phyloP scores from a whole-genome alignment of 2,888 invertebrate species.

The Polietes domitor region DNA sequence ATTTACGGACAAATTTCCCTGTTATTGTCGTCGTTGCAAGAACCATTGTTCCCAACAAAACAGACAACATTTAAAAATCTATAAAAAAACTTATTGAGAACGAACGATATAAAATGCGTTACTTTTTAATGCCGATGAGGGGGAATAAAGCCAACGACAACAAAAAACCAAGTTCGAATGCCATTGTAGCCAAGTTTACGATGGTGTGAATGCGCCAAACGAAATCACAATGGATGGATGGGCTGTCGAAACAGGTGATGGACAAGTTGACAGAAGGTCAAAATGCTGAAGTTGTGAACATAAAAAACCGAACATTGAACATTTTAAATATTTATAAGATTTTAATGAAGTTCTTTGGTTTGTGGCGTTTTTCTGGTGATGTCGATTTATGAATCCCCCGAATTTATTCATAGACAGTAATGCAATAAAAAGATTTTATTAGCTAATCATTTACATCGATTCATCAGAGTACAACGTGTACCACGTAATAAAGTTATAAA shows the following conservation, averaged over 20 bases:
- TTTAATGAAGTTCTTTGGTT: conserved; percentile 14
- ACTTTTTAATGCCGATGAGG: conserved; percentile 23
- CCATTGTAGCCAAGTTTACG: neutral
- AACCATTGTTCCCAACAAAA: conserved; percentile 1
- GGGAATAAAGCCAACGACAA: neutral
- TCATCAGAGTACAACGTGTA: no score
- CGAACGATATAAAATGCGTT: neutral
- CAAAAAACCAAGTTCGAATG: neutral
- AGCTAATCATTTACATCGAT: no score
- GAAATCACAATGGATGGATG: neutral
- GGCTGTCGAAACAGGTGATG: conserved; percentile 8
- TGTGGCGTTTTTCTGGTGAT: no score
- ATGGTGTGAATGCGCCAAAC: neutral
- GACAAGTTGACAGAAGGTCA: conserved; percentile 6
- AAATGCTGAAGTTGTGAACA: neutral
- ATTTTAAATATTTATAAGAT: conserved; percentile 11
- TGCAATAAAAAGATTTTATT: no score
- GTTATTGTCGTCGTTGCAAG: neutral
- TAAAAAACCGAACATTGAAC: neutral
- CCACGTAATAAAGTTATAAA: no score
- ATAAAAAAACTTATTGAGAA: conserved; percentile 46
- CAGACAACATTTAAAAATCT: conserved; percentile 55
- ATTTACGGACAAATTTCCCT: neutral
- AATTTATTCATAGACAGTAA: no score
- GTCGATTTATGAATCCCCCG: no score